Evolutionary conservation across 2,888 invertebrate genomes (phyloP).

Genomic region (Zygogramma bicolorata): DNA sequence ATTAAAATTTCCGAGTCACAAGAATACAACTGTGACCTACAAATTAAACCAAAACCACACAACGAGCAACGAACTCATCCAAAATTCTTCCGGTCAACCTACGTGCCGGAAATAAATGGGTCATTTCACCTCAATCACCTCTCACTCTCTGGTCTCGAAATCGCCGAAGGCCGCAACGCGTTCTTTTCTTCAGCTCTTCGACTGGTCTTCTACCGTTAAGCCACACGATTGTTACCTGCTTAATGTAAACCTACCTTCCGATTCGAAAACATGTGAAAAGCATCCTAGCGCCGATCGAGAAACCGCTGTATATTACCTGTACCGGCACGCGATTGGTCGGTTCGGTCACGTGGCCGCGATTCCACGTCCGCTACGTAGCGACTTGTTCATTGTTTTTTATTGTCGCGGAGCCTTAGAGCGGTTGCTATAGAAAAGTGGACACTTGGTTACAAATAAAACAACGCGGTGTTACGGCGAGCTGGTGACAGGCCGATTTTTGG

Average conservation of each 20-base stretch:
- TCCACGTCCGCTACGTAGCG: conserved; percentile 49
- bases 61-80: conserved; percentile 9
- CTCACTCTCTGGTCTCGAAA: conserved; percentile 16
- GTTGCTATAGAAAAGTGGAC: conserved; percentile 52
- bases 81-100: conserved; percentile 26
- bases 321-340: conserved; percentile 47
- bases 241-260: conserved; percentile 34
- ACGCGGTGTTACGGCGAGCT: conserved; percentile 12
- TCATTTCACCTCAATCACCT: conserved; percentile 20
- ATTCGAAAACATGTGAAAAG: conserved; percentile 28
- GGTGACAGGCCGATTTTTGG: neutral
- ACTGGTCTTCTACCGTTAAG: conserved; percentile 18
- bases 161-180: conserved; percentile 21
- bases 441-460: conserved; percentile 42
- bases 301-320: conserved; percentile 42
- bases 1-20: neutral
- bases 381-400: conserved; percentile 53
- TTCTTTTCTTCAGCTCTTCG: conserved; percentile 25
- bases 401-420: conserved; percentile 47
- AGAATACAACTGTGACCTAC: conserved; percentile 5
- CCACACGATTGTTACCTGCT: conserved; percentile 19
- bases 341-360: conserved; percentile 51
- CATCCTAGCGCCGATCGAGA: conserved; percentile 33
- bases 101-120: conserved; percentile 36
- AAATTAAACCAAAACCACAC: conserved; percentile 10